Base-by-base conservation (phyloP, 2,797 vertebrate genomes). In the Smutsia temminckii region DNA sequence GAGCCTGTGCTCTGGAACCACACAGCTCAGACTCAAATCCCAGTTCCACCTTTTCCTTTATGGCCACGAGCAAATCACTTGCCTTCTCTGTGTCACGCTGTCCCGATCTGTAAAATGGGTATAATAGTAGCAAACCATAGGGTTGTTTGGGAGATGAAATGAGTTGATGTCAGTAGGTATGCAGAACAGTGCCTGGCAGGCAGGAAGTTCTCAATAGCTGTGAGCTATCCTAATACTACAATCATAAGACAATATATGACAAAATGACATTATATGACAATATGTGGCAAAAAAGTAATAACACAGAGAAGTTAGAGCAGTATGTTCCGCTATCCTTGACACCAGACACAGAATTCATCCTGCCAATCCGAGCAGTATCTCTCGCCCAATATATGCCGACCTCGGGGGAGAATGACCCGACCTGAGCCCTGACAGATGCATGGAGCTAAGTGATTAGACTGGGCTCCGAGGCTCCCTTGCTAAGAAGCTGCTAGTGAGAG, bases 51-150 rank as follows among this genome's bases (percentile, higher is more conserved):
- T 57, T 42, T 75, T 51, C 68, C 74, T 4, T 25, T 6, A 3
- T 2, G 6, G 79, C 27, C n/a, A 3, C 1, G 4, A 89, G 34
- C 29, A 80, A 61, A 77, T 27, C 40, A 53, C 10, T 3, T 7
- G 32, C 5, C 53, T 49, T 63, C 74, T 89, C 75, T 57, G 20
- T 1, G 32, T 9, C 13, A 4, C 3, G 10, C 37, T 57, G n/a
- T 16, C 64, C 37, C 46, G 25, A 63, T 11, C n/a, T 11, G 11
- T 59, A 46, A 74, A 59, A 53, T 7, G 34, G 27, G 71, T 21
- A 4, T 10, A 64, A n/a, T 0, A 6, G 74, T 6, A 7, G 55
- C 61, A 55, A 49, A 21, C 20, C 18, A 29, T 0, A 17, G n/a
- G 16, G n/a, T 16, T 37, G 12, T 32, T 29, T 17, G 61, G 51